phyloP scores from a whole-genome alignment of 2,113 vertebrate genomes.

The Alosa alosa region DNA sequence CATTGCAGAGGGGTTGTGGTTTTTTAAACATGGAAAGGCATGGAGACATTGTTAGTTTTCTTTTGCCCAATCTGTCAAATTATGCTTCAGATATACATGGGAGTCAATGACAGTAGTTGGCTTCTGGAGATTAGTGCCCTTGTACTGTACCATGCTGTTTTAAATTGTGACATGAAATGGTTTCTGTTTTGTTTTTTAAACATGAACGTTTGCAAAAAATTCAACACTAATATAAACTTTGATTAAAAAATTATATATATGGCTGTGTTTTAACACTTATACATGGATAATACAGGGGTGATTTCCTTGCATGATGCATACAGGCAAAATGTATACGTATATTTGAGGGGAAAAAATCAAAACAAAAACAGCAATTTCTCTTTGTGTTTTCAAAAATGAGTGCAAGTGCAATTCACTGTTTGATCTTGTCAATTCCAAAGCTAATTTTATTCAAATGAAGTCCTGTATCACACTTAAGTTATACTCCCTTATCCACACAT shows the following conservation, averaged over 20 bases:
- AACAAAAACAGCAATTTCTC: neutral
- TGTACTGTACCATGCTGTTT: conserved; percentile 6
- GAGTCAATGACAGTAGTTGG: conserved; percentile 1
- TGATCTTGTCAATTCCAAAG: conserved; percentile 1
- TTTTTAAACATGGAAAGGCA: neutral
- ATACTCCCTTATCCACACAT: neutral
- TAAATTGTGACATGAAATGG: conserved; percentile 27
- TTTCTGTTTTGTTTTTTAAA: conserved; percentile 31
- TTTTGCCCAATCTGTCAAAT: neutral
- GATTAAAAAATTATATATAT: conserved; percentile 28
- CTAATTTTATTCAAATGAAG: neutral
- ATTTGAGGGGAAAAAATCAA: neutral
- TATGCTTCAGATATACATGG: neutral
- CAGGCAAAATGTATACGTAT: conserved; percentile 38
- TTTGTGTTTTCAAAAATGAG: neutral
- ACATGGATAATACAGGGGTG: neutral
- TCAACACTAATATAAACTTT: conserved; percentile 52
- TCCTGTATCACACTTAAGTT: neutral
- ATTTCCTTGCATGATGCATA: conserved; percentile 37
- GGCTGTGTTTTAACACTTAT: conserved; percentile 36
- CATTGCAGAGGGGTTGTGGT: conserved; percentile 21
- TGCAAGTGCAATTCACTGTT: neutral
- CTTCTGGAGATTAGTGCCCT: neutral
- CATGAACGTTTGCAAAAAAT: conserved; percentile 42
- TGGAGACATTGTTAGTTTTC: neutral